Evolutionary conservation across 2,797 vertebrate genomes (phyloP).

Genomic region (Pyrocephalus nanus): DNA sequence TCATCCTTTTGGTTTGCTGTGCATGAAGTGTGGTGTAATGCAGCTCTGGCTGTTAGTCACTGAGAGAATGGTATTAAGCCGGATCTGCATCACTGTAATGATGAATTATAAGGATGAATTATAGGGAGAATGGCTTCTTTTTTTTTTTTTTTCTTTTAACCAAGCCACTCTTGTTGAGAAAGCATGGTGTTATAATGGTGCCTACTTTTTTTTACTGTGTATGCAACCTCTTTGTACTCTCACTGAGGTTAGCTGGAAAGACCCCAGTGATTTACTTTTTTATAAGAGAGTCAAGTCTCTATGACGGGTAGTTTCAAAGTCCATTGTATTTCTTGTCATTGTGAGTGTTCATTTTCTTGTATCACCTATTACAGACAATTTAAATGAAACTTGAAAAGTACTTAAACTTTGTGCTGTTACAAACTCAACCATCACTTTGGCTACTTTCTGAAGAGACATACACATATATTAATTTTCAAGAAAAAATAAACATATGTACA

Average conservation of each 20-base stretch:
- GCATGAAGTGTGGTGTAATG: background rate
- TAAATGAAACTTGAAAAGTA: background rate
- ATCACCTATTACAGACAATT: background rate
- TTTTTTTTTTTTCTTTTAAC: background rate
- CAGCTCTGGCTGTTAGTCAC: background rate
- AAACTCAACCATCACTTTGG: background rate
- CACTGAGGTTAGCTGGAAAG: background rate
- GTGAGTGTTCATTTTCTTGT: background rate
- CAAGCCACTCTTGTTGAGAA: background rate
- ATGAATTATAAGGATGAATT: background rate
- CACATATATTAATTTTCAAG: background rate
- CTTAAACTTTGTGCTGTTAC: background rate
- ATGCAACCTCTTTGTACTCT: no score
- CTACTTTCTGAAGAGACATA: background rate
- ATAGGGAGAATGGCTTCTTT: background rate
- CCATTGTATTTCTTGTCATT: background rate
- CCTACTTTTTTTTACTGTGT: no score
- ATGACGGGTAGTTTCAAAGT: background rate
- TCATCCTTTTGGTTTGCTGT: background rate
- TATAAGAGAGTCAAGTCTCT: background rate
- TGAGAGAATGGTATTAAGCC: background rate
- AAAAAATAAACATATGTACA: background rate
- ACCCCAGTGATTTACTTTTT: background rate
- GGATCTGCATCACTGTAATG: background rate
- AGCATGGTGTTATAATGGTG: background rate